Evolutionary conservation across 1,140 invertebrate species (phyloP).

Genomic region (Ylistrum balloti): DNA sequence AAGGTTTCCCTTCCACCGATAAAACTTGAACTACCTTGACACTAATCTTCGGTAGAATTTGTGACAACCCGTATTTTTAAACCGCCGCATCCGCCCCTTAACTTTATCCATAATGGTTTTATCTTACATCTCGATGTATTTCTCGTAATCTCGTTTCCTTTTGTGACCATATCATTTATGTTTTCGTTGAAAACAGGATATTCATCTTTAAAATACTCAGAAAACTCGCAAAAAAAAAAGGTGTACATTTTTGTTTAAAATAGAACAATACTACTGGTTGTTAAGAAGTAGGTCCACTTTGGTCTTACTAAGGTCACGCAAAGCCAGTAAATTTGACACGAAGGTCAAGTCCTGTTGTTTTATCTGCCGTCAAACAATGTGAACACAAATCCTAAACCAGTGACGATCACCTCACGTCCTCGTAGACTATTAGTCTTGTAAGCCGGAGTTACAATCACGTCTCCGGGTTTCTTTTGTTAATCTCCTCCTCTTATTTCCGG

Average conservation of each 20-base stretch:
- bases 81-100: too few species aligned
- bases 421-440: background rate
- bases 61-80: too few species aligned
- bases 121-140: too few species aligned
- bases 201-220: background rate
- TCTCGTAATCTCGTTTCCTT: background rate
- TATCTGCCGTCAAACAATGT: too few species aligned
- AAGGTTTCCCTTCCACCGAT: too few species aligned
- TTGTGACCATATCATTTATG: background rate
- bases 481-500: background rate
- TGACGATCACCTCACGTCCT: too few species aligned
- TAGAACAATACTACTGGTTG: background rate
- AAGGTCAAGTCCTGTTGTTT: background rate
- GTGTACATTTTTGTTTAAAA: background rate
- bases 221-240: background rate
- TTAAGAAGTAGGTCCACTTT: background rate
- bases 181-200: conserved; percentile 1
- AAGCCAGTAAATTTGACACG: background rate
- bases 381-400: too few species aligned
- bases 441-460: background rate
- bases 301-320: background rate
- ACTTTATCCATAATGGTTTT: too few species aligned
- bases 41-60: too few species aligned
- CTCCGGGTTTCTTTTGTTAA: background rate
- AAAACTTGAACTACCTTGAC: too few species aligned